Evolutionary conservation across 2,888 invertebrate genomes (phyloP), one percentile per base, ranked within the genome.

Genomic region (Drosophila neotestacea): DNA sequence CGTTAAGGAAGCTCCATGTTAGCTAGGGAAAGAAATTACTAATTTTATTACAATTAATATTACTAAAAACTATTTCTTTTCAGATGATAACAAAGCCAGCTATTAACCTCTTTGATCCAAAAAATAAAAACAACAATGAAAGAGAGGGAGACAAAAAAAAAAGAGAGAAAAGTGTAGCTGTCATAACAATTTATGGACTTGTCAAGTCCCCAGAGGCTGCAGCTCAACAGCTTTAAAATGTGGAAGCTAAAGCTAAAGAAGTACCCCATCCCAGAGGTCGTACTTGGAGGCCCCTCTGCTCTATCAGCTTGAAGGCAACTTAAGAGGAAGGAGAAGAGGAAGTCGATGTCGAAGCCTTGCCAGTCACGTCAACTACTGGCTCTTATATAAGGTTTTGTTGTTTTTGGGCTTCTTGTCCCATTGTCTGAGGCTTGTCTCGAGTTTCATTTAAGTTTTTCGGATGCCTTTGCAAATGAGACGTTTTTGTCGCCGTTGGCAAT

Each of bases 141-240:
- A 16, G 34, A 32, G 9, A 16, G 27, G 6, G 1, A 32, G 41
- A 32, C 6, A 47, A 55, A 28, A 54, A 28, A n/a, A 22, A 36
- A 32, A n/a, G 6, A 10, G 41, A 51, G 27, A 11, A 16, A 52
- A 28, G 73, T 73, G 73, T 66, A 68, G 76, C 71, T 74, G 85
- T 79, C 80, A 82, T 61, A 74, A 81, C 82, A 78, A 85, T 82
- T 82, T 86, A 82, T 86, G 68, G 56, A 81, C 76, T 58, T 69
- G 64, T 69, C 32, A 62, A 36, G 41, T 51, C 56, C 65, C 71
- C 34, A 41, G 44, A 51, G 50, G 62, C 67, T 27, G 28, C 39
- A 69, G 56, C 58, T 42, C 38, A 64, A 58, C 70, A 51, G 51
- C 44, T 4, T 42, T 41, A n/a, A 60, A 39, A 36, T 38, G 48